A percentile compares a stretch with the other conserved stretches of the same genome.
Evolutionary conservation across 2,113 vertebrate genomes (phyloP).

Genomic region (Pagrus major): DNA sequence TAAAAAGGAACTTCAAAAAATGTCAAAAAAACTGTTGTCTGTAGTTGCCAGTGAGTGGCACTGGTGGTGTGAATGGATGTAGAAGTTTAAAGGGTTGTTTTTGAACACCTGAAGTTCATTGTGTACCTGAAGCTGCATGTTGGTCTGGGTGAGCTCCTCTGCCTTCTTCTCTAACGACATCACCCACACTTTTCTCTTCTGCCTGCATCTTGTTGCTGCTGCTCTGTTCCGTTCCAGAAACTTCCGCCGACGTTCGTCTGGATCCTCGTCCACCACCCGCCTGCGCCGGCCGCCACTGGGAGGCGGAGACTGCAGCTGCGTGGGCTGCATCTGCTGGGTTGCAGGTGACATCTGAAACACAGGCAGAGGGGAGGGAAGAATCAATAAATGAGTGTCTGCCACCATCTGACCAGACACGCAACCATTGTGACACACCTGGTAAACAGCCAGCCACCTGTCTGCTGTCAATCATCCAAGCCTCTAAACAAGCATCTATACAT

Average conservation of each 20-base stretch:
- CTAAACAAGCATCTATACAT: slow-evolving; percentile 70
- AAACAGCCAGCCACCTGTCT: slow-evolving; percentile 71
- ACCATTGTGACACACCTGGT: slow-evolving; percentile 55
- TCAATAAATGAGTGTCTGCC: slow-evolving; percentile 49
- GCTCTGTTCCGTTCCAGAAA: slow-evolving; percentile 98
- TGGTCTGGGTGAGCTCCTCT: slow-evolving; percentile 99
- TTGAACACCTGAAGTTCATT: background rate
- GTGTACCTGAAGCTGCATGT: slow-evolving; percentile 99
- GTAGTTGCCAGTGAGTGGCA: no score
- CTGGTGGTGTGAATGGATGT: background rate
- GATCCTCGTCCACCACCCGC: slow-evolving; percentile 96
- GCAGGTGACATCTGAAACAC: slow-evolving; percentile 92
- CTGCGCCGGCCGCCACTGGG: slow-evolving; percentile 94
- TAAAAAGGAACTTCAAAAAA: background rate
- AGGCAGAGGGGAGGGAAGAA: background rate
- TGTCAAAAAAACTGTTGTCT: no score
- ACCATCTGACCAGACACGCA: slow-evolving; percentile 29
- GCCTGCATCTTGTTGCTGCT: slow-evolving; percentile 96
- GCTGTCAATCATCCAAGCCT: slow-evolving; percentile 40
- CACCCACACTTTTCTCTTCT: slow-evolving; percentile 99
- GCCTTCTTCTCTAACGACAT: slow-evolving; percentile 99
- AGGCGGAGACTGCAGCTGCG: slow-evolving; percentile 93
- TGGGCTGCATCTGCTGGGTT: slow-evolving; percentile 97
- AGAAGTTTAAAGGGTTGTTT: background rate
- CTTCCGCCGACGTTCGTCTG: slow-evolving; percentile 96